These are phyloP conservation scores for Nemotelus nigrinus DNA, from an alignment of 2,888 invertebrate genomes.

Conservation along the genomic window DNA sequence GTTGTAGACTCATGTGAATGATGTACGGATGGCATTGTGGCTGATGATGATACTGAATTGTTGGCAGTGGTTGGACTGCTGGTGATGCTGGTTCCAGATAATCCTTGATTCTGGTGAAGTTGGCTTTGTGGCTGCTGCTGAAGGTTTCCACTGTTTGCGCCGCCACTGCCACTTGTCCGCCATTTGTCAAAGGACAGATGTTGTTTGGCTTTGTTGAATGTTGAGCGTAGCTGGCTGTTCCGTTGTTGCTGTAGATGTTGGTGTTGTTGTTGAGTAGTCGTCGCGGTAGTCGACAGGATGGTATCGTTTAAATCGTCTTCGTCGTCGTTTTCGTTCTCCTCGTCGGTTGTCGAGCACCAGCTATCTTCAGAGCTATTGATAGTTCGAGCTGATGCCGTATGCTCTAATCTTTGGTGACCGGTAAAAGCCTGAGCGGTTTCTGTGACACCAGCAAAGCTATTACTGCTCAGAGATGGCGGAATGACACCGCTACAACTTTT, in stretches of 20 bases:
- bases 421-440: not conserved
- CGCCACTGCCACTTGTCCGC: slow-evolving; percentile 67
- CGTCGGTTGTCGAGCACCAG: slow-evolving; percentile 66
- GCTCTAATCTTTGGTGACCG: slow-evolving; percentile 54
- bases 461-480: slow-evolving; percentile 52
- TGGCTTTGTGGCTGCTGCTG: slow-evolving; percentile 54
- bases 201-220: slow-evolving; percentile 83
- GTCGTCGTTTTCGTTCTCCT: slow-evolving; percentile 65
- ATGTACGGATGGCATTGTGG: slow-evolving; percentile 52
- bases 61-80: slow-evolving; percentile 10
- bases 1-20: slow-evolving; percentile 64
- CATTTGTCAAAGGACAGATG: slow-evolving; percentile 80
- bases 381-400: slow-evolving; percentile 59
- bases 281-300: slow-evolving; percentile 58
- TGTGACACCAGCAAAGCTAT: slow-evolving; percentile 43
- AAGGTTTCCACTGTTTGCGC: slow-evolving; percentile 58
- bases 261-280: slow-evolving; percentile 38
- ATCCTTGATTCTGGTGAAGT: slow-evolving; percentile 46
- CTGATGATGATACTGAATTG: slow-evolving; percentile 43
- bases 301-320: slow-evolving; percentile 69
- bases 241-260: slow-evolving; percentile 64
- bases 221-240: slow-evolving; percentile 82
- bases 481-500: slow-evolving; percentile 57
- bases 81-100: slow-evolving; percentile 41
- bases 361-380: slow-evolving; percentile 70